Evolutionary conservation across 2,888 invertebrate species (phyloP).

Genomic region (Microctonus brassicae): DNA sequence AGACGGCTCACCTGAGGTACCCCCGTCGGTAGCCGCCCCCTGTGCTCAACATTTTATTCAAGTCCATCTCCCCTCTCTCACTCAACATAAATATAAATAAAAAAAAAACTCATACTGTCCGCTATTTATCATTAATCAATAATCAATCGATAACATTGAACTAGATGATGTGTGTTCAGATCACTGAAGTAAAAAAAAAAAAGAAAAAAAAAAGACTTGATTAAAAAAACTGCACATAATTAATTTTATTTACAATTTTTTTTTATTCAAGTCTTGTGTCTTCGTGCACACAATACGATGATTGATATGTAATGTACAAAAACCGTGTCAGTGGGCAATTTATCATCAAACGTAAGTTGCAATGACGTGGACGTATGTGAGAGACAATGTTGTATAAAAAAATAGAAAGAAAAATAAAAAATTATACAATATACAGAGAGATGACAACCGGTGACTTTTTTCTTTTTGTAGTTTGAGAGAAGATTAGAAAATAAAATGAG

Average conservation of each 20-base stretch:
- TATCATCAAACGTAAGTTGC: conserved; percentile 8
- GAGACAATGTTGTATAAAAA: conserved; percentile 33
- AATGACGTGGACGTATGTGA: conserved; percentile 33
- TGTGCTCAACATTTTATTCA: conserved; percentile 64
- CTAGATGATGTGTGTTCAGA: background rate
- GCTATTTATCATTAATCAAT: background rate
- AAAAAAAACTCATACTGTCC: background rate
- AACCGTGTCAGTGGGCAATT: background rate
- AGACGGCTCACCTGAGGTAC: conserved; percentile 67
- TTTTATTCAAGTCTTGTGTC: conserved; percentile 7
- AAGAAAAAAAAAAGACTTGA: background rate
- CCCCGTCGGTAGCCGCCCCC: conserved; percentile 62
- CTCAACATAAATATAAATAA: background rate
- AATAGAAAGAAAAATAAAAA: conserved; percentile 10
- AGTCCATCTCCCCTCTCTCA: conserved; percentile 58
- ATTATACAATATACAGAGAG: background rate
- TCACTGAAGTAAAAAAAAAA: background rate
- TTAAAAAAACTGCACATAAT: background rate
- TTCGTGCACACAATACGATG: background rate
- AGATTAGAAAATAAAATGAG: background rate
- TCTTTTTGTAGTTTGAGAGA: background rate
- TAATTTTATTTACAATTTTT: conserved; percentile 13
- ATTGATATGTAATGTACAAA: background rate
- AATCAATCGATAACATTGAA: background rate
- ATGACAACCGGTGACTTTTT: background rate